These are phyloP conservation scores for Agapornis roseicollis DNA, from an alignment of 2,113 vertebrate genomes.

Conservation along the genomic window DNA sequence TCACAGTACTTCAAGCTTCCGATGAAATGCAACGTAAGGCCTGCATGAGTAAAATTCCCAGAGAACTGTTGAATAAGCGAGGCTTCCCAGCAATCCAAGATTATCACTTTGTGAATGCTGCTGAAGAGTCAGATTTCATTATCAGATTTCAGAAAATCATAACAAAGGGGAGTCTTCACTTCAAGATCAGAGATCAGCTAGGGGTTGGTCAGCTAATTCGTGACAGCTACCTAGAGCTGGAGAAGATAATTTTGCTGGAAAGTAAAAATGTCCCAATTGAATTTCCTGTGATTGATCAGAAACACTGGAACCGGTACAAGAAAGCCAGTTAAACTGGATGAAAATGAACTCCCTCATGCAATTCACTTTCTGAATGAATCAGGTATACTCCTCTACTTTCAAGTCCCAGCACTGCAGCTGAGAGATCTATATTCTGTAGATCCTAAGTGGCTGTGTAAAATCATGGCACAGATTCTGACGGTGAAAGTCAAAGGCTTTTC, in stretches of 20 bases:
- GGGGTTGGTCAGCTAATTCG: conserved; percentile 96
- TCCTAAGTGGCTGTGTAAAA: conserved; percentile 94
- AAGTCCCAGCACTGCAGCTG: conserved; percentile 90
- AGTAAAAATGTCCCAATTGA: conserved; percentile 78
- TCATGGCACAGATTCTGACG: conserved; percentile 88
- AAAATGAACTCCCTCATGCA: conserved; percentile 90
- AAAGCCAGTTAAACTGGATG: conserved; percentile 89
- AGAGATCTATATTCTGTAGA: conserved; percentile 92
- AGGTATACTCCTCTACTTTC: conserved; percentile 93
- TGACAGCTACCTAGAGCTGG: conserved; percentile 92
- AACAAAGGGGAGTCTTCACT: too few relatives aligned
- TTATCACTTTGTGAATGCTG: conserved; percentile 85
- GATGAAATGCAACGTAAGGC: conserved; percentile 82
- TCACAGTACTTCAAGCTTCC: conserved; percentile 27
- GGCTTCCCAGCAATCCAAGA: conserved; percentile 88
- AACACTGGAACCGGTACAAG: conserved; percentile 82
- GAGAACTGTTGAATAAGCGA: conserved; percentile 84
- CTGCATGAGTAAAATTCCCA: conserved; percentile 83
- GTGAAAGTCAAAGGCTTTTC: conserved; percentile 78
- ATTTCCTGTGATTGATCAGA: conserved; percentile 89
- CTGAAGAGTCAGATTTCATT: conserved; percentile 82
- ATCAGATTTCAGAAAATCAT: too few relatives aligned
- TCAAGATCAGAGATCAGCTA: conserved; percentile 89
- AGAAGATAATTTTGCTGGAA: conserved; percentile 85
- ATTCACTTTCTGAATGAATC: conserved; percentile 94